phyloP scores from a whole-genome alignment of 23 tunicate genomes.

The Halocynthia roretzi region DNA sequence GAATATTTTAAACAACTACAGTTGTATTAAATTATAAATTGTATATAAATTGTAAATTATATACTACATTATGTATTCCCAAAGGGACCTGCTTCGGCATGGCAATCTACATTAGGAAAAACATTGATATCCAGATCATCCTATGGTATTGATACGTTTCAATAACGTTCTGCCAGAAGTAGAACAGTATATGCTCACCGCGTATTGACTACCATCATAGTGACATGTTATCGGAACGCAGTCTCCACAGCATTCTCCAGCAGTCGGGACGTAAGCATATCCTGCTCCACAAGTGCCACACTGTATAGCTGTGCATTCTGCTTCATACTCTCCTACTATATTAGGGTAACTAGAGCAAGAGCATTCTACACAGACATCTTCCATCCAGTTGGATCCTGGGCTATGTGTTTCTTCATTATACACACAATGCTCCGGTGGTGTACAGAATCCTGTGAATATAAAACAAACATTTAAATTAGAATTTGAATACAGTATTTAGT shows the following conservation, averaged over 20 bases:
- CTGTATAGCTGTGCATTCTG: constrained; percentile 74
- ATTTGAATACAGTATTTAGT: not conserved
- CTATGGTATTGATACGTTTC: too few species aligned
- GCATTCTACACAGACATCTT: constrained; percentile 87
- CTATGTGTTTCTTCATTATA: constrained; percentile 73
- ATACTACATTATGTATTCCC: too few species aligned
- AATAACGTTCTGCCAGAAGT: too few species aligned
- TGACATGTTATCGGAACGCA: constrained; percentile 92
- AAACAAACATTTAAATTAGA: not conserved
- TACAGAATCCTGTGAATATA: constrained; percentile 61
- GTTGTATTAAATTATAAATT: too few species aligned
- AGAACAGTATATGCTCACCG: constrained; percentile 28
- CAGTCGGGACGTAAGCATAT: constrained; percentile 88
- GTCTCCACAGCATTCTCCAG: constrained; percentile 97
- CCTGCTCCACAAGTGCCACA: constrained; percentile 94
- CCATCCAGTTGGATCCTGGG: constrained; percentile 78
- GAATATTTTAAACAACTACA: too few species aligned
- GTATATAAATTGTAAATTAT: too few species aligned
- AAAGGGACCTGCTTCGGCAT: too few species aligned
- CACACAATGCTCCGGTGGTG: constrained; percentile 64
- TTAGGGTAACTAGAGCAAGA: constrained; percentile 59
- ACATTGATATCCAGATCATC: too few species aligned
- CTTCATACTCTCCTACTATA: constrained; percentile 54
- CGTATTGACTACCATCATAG: constrained; percentile 61
- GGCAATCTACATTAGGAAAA: too few species aligned